These are phyloP conservation scores for Catamblyrhynchus diadema DNA, from an alignment of 2,797 vertebrate genomes.

Conservation along the genomic window DNA sequence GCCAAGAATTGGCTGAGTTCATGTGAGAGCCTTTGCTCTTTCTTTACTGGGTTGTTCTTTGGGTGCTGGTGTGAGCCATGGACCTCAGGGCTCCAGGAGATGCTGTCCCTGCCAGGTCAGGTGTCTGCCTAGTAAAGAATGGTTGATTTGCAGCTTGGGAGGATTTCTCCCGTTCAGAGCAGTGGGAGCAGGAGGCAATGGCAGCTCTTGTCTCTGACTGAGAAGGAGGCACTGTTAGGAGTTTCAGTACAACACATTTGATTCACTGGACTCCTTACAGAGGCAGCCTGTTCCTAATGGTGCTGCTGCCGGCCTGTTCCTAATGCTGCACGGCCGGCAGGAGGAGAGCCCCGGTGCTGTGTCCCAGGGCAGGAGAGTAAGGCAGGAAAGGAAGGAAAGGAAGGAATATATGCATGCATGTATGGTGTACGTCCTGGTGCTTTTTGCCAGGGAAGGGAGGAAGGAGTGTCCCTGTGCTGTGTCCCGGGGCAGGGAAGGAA, in stretches of 20 bases:
- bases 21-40: background rate
- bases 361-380: background rate
- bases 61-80: accelerated
- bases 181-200: background rate
- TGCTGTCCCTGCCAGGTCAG: background rate
- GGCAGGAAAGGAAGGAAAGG: too few species aligned
- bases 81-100: background rate
- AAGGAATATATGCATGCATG: too few species aligned
- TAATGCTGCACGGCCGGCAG: background rate
- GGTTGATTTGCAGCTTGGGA: background rate
- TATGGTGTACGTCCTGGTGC: too few species aligned
- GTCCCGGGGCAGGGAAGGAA: too few species aligned
- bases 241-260: background rate
- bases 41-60: background rate
- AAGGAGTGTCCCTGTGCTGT: too few species aligned
- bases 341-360: background rate
- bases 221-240: accelerated
- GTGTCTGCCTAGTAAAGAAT: background rate
- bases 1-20: background rate
- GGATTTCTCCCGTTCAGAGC: background rate
- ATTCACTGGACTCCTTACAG: background rate
- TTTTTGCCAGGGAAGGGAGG: too few species aligned
- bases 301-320: background rate
- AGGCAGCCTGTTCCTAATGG: background rate
- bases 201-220: background rate